Evolutionary conservation across 2,113 vertebrate species (phyloP), one percentile per base, ranked within the genome.

Genomic region (Poeciliopsis retropinna): DNA sequence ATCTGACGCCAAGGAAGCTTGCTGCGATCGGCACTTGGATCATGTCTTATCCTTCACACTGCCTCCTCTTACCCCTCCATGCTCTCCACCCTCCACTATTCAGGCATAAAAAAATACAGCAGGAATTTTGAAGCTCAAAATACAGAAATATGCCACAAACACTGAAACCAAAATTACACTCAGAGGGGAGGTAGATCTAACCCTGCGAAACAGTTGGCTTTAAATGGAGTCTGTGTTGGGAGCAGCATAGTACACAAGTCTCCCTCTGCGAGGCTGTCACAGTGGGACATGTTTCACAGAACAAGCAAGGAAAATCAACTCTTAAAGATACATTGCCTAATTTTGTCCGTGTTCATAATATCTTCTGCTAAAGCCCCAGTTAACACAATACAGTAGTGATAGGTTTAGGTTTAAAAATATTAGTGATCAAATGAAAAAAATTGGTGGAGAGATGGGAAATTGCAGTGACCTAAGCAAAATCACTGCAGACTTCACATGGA

Each of bases 141-240:
- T 4, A 6, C 69, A 82, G 64, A 81, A 64, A 68, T 47, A 17
- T 41, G 72, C 32, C 67, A 64, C 64, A 79, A 65, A 64, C 54
- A 80, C 74, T 86, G 73, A 88, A 88, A 87, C 83, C 78, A 71
- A 74, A 68, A 72, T 88, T 76, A 73, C 67, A 71, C 71, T 75
- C 76, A 74, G 80, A 85, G 75, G 70, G 79, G 83, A 85, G 85
- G 81, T 80, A 78, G 72, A 70, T 85, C 72, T 83, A 88, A 85
- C 84, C 85, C 79, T 81, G 57, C 89, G 79, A 92, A 89, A 84
- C 85, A 84, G 81, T 82, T 37, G 81, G 87, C 84, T 89, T 86
- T 87, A 88, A 92, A 90, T 85, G 84, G 88, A 89, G 87, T 87
- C 73, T 86, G 70, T 86, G 69, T 85, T 84, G 72, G 30, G 72